These are phyloP conservation scores for Cyprinodon variegatus DNA, from an alignment of 2,113 vertebrate genomes.

Conservation along the genomic window DNA sequence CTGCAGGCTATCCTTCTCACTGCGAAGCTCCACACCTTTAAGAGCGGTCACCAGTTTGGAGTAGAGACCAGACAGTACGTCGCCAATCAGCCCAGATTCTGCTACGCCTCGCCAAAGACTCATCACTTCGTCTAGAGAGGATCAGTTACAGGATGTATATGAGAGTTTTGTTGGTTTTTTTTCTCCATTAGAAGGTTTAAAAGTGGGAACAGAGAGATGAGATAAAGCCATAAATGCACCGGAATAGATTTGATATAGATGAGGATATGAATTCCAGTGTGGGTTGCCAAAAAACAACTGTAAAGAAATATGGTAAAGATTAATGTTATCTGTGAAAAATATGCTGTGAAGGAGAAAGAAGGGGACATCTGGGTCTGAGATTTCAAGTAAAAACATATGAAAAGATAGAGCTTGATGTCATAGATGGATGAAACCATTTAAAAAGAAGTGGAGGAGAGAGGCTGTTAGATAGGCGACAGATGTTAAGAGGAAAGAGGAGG, in stretches of 20 bases:
- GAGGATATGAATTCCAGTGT: not conserved
- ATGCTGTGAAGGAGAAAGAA: constrained; percentile 3
- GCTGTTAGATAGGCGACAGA: constrained; percentile 51
- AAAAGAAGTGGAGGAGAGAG: constrained; percentile 23
- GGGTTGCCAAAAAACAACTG: constrained; percentile 3
- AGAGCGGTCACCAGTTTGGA: constrained; percentile 89
- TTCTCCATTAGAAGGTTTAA: constrained; percentile 2
- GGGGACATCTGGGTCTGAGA: constrained; percentile 13
- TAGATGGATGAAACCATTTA: constrained; percentile 32
- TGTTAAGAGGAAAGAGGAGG: constrained; percentile 18
- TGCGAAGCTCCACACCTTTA: constrained; percentile 85
- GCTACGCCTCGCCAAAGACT: constrained; percentile 93
- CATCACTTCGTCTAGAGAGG: constrained; percentile 84
- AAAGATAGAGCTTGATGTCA: constrained; percentile 23
- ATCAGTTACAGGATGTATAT: not conserved
- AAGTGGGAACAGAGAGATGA: constrained; percentile 5
- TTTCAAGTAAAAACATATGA: constrained; percentile 18
- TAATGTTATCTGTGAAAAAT: constrained; percentile 27
- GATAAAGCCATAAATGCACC: not conserved
- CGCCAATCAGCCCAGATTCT: constrained; percentile 91
- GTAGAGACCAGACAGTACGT: constrained; percentile 91
- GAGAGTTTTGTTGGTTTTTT: constrained; percentile 5
- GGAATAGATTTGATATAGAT: constrained; percentile 2
- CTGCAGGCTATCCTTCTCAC: constrained; percentile 85
- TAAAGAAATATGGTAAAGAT: constrained; percentile 4